A percentile compares a stretch with the other conserved stretches of the same genome.
Conservation (phyloP, 2,888 invertebrate genomes). For the Stenotaenia linearis region DNA sequence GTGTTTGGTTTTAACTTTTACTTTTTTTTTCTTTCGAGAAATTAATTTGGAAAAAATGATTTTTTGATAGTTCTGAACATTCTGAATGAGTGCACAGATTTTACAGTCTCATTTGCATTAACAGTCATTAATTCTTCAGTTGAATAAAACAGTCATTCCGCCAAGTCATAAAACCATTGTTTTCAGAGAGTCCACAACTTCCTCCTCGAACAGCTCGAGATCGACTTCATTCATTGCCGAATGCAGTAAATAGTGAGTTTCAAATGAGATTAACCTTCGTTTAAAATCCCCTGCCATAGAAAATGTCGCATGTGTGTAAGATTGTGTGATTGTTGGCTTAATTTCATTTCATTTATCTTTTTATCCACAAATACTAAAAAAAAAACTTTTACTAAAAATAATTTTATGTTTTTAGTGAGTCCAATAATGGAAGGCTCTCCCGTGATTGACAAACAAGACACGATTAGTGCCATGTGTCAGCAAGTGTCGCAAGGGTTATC, state of each 20-base stretch:
- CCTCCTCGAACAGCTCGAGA: slow-evolving; percentile 45
- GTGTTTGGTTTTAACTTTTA: too few relatives aligned
- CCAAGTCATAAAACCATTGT: neutral
- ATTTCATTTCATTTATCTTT: neutral
- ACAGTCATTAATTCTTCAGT: too few relatives aligned
- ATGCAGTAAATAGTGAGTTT: slow-evolving; percentile 45
- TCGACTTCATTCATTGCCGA: slow-evolving; percentile 46
- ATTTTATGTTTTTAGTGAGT: slow-evolving; percentile 55
- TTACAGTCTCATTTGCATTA: too few relatives aligned
- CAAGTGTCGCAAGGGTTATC: slow-evolving; percentile 69
- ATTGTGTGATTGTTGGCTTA: slow-evolving; percentile 30
- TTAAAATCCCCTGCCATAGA: slow-evolving; percentile 30
- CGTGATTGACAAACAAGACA: slow-evolving; percentile 48
- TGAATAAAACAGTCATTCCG: too few relatives aligned
- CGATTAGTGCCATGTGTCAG: slow-evolving; percentile 69
- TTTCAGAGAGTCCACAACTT: slow-evolving; percentile 43
- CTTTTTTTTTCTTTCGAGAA: too few relatives aligned
- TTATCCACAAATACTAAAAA: too few relatives aligned
- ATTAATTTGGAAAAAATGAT: too few relatives aligned
- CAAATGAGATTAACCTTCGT: slow-evolving; percentile 38
- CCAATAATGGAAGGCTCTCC: slow-evolving; percentile 73
- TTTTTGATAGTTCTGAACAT: too few relatives aligned
- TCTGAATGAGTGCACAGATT: too few relatives aligned
- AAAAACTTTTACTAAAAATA: too few relatives aligned
- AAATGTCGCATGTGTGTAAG: slow-evolving; percentile 28